Conservation (phyloP, 2,888 invertebrate species). For the Empis stercorea region DNA sequence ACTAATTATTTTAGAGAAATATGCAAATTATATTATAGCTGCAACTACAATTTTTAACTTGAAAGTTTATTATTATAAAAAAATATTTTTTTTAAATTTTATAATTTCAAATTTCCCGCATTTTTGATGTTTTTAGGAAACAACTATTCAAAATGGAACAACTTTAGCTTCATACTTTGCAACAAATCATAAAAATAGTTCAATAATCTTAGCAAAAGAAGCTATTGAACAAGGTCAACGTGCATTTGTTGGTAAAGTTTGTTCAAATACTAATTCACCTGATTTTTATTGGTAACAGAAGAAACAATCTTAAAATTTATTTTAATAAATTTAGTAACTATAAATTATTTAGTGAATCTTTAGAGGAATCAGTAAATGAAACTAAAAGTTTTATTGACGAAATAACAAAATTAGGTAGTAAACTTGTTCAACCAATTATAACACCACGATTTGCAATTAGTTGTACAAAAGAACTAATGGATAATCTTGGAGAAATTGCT, state of each 20-base stretch:
- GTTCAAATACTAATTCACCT: slow-evolving; percentile 31
- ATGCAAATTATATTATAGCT: too few species aligned
- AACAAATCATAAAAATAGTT: slow-evolving; percentile 59
- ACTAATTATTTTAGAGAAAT: too few species aligned
- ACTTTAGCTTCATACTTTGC: slow-evolving; percentile 85
- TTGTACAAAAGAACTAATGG: slow-evolving; percentile 59
- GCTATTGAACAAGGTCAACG: slow-evolving; percentile 58
- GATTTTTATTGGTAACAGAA: slow-evolving; percentile 29
- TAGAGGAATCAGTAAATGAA: slow-evolving; percentile 45
- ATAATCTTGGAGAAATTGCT: slow-evolving; percentile 53
- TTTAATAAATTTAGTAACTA: too few species aligned
- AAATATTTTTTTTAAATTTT: too few species aligned
- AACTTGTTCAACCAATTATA: slow-evolving; percentile 60
- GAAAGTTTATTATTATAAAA: too few species aligned
- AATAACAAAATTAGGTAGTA: slow-evolving; percentile 41
- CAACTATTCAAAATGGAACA: slow-evolving; percentile 63
- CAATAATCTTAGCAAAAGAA: slow-evolving; percentile 55
- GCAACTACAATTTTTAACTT: too few species aligned
- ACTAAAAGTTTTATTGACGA: slow-evolving; percentile 49
- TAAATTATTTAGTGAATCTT: slow-evolving; percentile 46
- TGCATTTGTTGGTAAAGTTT: slow-evolving; percentile 74
- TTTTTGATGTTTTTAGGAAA: too few species aligned
- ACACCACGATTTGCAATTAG: slow-evolving; percentile 79
- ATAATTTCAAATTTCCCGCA: too few species aligned
- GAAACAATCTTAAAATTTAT: too few species aligned